These are phyloP conservation scores for Percina caprodes DNA, from an alignment of 2,113 vertebrate genomes.

Conservation along the genomic window DNA sequence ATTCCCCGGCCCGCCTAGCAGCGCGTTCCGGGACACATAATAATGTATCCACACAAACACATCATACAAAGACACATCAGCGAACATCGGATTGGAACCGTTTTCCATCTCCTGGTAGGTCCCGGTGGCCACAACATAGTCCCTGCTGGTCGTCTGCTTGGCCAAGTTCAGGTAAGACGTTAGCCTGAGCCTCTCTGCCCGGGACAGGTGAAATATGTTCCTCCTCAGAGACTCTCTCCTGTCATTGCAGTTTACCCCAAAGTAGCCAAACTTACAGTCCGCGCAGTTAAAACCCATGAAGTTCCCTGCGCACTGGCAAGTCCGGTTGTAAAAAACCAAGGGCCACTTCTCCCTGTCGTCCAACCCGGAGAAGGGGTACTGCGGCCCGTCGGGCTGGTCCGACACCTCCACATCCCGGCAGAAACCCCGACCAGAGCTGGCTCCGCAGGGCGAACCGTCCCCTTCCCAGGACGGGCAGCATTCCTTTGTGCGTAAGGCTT, in stretches of 20 bases:
- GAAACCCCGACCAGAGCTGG: conserved; percentile 86
- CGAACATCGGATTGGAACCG: conserved; percentile 89
- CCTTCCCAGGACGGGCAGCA: conserved; percentile 77
- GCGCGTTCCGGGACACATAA: conserved; percentile 90
- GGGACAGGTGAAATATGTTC: conserved; percentile 89
- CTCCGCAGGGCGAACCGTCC: conserved; percentile 75
- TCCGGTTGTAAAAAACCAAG: conserved; percentile 92
- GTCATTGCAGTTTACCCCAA: conserved; percentile 86
- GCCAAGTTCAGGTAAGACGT: conserved; percentile 94
- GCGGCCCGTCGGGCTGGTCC: conserved; percentile 84
- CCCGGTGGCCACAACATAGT: conserved; percentile 90
- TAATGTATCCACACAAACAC: conserved; percentile 99
- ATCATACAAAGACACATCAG: conserved; percentile 88
- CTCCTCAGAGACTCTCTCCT: conserved; percentile 84
- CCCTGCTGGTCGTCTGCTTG: conserved; percentile 88
- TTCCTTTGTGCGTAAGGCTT: conserved; percentile 64
- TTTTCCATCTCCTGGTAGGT: conserved; percentile 92
- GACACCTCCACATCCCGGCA: conserved; percentile 86
- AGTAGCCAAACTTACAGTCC: conserved; percentile 90
- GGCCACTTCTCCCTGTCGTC: conserved; percentile 97
- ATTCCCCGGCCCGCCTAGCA: conserved; percentile 85
- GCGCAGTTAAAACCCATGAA: conserved; percentile 93
- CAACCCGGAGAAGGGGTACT: conserved; percentile 91
- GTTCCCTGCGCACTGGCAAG: conserved; percentile 88
- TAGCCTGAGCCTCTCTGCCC: conserved; percentile 86